Evolutionary conservation across 2,888 invertebrate species (phyloP).

Genomic region (Anagyrus pseudococci): DNA sequence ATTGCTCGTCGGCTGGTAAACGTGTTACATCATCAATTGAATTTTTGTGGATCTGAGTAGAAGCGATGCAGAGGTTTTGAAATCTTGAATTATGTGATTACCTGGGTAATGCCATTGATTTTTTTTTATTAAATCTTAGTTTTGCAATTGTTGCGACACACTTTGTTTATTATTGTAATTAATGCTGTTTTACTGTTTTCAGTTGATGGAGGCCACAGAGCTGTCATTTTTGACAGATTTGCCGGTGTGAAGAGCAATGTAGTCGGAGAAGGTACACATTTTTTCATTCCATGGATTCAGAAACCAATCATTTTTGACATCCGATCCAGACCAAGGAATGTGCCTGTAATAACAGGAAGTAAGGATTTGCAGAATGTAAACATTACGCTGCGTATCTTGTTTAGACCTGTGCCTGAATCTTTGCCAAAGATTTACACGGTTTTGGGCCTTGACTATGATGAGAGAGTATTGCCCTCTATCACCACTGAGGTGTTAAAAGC

Average conservation of each 20-base stretch:
- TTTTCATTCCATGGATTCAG: conserved; percentile 98
- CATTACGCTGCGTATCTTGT: conserved; percentile 97
- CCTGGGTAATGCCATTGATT: too few species aligned
- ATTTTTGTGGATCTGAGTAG: too few species aligned
- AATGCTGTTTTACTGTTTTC: conserved; percentile 51
- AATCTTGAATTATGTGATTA: too few species aligned
- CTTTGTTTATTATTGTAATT: too few species aligned
- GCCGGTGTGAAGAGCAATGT: conserved; percentile 91
- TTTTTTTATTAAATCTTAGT: conserved; percentile 12
- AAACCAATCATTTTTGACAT: conserved; percentile 98
- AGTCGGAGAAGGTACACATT: conserved; percentile 98
- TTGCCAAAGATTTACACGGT: conserved; percentile 96
- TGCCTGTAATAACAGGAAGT: conserved; percentile 96
- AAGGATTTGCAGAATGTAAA: conserved; percentile 99
- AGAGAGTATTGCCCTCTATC: conserved; percentile 97
- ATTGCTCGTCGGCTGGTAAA: too few species aligned
- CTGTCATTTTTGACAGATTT: conserved; percentile 99
- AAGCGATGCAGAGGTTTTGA: too few species aligned
- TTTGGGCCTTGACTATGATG: conserved; percentile 97
- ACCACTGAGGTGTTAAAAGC: conserved; percentile 98
- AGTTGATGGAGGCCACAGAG: conserved; percentile 98
- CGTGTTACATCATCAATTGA: too few species aligned
- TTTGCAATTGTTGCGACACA: too few species aligned
- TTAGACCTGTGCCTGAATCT: conserved; percentile 91
- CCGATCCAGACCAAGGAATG: conserved; percentile 93